Conservation (phyloP, 2,113 vertebrate species). For the Atherinomorus stipes region DNA sequence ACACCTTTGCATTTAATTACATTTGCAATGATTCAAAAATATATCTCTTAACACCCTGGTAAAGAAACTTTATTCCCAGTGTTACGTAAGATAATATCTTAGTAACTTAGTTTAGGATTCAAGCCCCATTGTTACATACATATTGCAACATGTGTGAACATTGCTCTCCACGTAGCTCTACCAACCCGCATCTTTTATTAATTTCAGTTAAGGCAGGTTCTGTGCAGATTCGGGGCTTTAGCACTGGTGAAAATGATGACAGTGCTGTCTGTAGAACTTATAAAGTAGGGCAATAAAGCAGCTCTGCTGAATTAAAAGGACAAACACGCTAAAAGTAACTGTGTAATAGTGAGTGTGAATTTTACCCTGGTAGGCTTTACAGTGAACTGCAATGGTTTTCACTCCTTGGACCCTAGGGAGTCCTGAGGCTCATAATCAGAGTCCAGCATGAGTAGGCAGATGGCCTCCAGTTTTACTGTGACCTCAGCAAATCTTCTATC, state of each 20-base stretch:
- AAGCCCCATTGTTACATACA: slow-evolving; percentile 28
- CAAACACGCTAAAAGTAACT: slow-evolving; percentile 32
- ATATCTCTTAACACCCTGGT: neutral
- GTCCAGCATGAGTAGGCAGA: slow-evolving; percentile 81
- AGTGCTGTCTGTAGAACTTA: slow-evolving; percentile 21
- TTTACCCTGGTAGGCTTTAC: slow-evolving; percentile 40
- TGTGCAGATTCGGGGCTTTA: slow-evolving; percentile 18
- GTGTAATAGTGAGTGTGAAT: slow-evolving; percentile 34
- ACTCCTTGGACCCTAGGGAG: slow-evolving; percentile 66
- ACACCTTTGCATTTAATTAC: neutral
- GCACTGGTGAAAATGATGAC: slow-evolving; percentile 30
- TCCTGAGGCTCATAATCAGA: slow-evolving; percentile 71
- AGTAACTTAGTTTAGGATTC: neutral
- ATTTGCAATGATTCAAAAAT: neutral
- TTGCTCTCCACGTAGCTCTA: slow-evolving; percentile 5
- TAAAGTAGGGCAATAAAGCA: slow-evolving; percentile 23
- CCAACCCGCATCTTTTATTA: slow-evolving; percentile 38
- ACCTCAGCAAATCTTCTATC: slow-evolving; percentile 77
- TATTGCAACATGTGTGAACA: slow-evolving; percentile 26
- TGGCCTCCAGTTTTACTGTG: slow-evolving; percentile 73
- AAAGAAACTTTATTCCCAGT: neutral
- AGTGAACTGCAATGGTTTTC: slow-evolving; percentile 57
- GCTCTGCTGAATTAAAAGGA: slow-evolving; percentile 29
- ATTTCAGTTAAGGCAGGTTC: slow-evolving; percentile 25
- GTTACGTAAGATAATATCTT: slow-evolving; percentile 13